These are phyloP conservation scores for Tyto alba DNA, from an alignment of 2,113 vertebrate species.

Conservation along the genomic window DNA sequence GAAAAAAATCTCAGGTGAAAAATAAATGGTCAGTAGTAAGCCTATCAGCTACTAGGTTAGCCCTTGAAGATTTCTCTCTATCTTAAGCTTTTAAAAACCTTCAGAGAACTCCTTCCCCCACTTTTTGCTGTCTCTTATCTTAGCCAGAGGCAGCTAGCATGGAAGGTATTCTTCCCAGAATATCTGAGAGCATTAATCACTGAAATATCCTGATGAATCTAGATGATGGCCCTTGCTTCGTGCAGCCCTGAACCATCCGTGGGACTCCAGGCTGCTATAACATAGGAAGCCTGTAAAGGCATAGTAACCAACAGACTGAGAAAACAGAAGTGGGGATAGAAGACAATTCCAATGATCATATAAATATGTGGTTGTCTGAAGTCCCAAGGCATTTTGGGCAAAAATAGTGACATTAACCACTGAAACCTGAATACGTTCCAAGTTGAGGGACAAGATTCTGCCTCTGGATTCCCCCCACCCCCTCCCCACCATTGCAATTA, in stretches of 20 bases:
- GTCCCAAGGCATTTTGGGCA: background rate
- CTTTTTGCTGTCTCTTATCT: background rate
- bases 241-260: background rate
- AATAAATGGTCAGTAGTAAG: background rate
- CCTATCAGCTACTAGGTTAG: background rate
- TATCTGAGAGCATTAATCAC: background rate
- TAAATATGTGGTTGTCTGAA: background rate
- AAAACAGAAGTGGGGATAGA: background rate
- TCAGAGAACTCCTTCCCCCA: background rate
- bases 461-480: background rate
- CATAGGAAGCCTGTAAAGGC: background rate
- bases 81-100: background rate
- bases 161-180: background rate
- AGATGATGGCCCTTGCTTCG: background rate
- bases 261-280: background rate
- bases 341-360: background rate
- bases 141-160: background rate
- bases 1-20: background rate
- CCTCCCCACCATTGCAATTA: background rate
- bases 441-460: background rate
- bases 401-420: background rate
- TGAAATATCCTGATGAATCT: background rate
- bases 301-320: background rate
- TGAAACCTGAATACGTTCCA: background rate
- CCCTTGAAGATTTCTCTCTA: background rate